These are phyloP conservation scores for Drosophila bunnanda DNA, from an alignment of 2,888 invertebrate species.

Conservation along the genomic window DNA sequence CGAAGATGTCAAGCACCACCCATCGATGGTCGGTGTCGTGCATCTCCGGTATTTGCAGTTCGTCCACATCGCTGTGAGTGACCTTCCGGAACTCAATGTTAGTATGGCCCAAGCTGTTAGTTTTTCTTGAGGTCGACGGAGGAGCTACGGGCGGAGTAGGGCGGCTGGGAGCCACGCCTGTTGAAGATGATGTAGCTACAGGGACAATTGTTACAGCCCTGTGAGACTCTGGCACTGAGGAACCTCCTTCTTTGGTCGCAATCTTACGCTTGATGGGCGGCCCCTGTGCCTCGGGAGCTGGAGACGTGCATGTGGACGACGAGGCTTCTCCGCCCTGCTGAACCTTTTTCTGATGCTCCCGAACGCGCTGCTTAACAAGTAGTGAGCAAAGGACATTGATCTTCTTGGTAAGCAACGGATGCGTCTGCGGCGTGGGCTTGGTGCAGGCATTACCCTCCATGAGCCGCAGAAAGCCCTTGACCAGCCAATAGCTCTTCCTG, in stretches of 20 bases:
- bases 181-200: slow-evolving; percentile 3
- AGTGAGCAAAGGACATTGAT: slow-evolving; percentile 82
- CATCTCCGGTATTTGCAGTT: slow-evolving; percentile 78
- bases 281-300: background rate
- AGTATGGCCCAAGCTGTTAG: slow-evolving; percentile 47
- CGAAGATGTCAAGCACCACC: slow-evolving; percentile 82
- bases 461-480: slow-evolving; percentile 80
- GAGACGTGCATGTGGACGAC: background rate
- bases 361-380: slow-evolving; percentile 81
- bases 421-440: slow-evolving; percentile 83
- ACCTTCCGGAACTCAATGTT: slow-evolving; percentile 81
- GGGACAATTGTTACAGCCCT: background rate
- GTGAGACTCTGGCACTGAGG: background rate
- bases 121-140: background rate
- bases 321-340: background rate
- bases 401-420: slow-evolving; percentile 83
- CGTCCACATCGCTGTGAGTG: slow-evolving; percentile 66
- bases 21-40: slow-evolving; percentile 80
- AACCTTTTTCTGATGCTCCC: slow-evolving; percentile 63
- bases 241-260: background rate
- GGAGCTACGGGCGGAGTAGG: background rate
- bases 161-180: no score
- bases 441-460: slow-evolving; percentile 79
- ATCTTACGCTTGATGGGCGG: background rate
- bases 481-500: slow-evolving; percentile 77